Conservation (phyloP, 1,140 invertebrate genomes). For the Drosophila lini region DNA sequence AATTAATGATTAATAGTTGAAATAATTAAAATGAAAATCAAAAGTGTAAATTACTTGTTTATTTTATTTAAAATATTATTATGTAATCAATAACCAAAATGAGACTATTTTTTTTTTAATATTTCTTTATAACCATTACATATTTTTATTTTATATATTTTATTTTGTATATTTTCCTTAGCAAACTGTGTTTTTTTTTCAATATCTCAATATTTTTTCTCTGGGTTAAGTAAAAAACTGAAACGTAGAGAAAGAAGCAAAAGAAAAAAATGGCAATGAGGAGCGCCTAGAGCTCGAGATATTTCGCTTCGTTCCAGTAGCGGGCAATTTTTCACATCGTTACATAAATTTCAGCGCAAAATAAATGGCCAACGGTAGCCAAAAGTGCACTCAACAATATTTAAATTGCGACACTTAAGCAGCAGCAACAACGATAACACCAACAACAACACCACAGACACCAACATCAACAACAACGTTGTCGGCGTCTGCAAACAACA, state of each 20-base stretch:
- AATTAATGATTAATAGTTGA: no score
- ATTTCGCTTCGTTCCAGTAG: conserved; percentile 60
- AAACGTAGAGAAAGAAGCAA: not conserved
- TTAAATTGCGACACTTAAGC: conserved; percentile 81
- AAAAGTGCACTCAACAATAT: conserved; percentile 81
- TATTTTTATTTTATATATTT: not conserved
- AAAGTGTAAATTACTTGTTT: not conserved
- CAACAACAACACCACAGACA: conserved; percentile 17
- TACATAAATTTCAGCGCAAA: conserved; percentile 80
- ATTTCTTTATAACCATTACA: no score
- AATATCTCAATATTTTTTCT: not conserved
- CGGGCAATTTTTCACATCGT: conserved; percentile 78
- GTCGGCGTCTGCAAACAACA: conserved; percentile 79
- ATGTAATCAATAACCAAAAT: not conserved
- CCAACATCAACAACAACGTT: conserved; percentile 38
- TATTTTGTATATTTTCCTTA: not conserved
- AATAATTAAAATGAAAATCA: not conserved
- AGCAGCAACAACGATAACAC: conserved; percentile 28
- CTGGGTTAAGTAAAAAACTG: not conserved
- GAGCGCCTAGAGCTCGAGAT: conserved; percentile 20
- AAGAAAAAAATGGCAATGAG: not conserved
- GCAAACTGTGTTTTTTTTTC: no score
- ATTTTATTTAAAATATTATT: no score
- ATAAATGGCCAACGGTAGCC: conserved; percentile 80
- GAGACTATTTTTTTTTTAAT: no score